Conservation (phyloP, 2,113 vertebrate species). For the Pygoscelis antarcticus region DNA sequence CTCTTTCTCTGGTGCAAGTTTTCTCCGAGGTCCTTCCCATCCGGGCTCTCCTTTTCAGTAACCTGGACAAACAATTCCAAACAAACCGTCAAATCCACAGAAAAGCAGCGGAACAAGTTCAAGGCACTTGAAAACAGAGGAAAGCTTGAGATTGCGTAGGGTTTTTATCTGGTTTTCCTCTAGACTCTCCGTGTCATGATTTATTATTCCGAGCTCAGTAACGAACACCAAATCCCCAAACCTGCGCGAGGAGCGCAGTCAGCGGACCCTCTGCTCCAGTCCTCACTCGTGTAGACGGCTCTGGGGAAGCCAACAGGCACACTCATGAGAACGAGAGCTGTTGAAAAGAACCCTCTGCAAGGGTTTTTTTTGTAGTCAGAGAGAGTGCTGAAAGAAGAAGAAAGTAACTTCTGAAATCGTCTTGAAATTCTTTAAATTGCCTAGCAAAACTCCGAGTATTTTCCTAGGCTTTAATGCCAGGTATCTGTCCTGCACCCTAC, state of each 20-base stretch:
- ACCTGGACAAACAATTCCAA: neutral
- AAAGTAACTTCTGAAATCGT: neutral
- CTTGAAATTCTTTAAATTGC: neutral
- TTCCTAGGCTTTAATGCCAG: neutral
- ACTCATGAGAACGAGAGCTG: neutral
- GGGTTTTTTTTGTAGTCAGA: neutral
- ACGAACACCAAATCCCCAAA: too few relatives aligned
- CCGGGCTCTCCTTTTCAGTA: neutral
- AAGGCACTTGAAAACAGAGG: neutral
- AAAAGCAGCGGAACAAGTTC: neutral
- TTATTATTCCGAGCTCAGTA: neutral
- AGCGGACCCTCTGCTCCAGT: neutral
- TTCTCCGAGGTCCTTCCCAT: conserved; percentile 1
- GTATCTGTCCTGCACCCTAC: neutral
- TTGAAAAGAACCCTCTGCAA: neutral
- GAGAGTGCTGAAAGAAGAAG: neutral
- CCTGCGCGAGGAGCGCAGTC: rapidly evolving
- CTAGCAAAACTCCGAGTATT: neutral
- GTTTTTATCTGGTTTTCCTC: neutral
- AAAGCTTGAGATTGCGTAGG: too few relatives aligned
- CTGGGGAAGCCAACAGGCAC: neutral
- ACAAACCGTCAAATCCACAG: neutral
- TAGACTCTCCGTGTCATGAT: neutral
- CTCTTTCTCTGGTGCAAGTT: conserved; percentile 17
- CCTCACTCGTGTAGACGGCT: neutral